phyloP scores from a whole-genome alignment of 2,113 vertebrate species.

The Hyperopisus bebe region DNA sequence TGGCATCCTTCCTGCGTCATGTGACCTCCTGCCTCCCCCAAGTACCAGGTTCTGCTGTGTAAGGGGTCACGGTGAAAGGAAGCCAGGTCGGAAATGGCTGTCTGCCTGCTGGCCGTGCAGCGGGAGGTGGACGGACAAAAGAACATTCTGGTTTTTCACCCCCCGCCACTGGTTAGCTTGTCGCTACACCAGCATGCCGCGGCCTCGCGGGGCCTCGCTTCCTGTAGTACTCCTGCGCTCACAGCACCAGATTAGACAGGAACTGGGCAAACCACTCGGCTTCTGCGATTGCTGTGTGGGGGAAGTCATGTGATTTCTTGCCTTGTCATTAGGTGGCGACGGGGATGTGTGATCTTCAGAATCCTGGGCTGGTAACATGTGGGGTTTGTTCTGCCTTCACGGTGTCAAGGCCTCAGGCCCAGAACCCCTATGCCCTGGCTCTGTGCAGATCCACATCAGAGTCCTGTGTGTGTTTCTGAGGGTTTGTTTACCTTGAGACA shows the following conservation, averaged over 20 bases:
- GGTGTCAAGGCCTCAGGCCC: background rate
- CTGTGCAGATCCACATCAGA: background rate
- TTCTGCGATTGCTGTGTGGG: background rate
- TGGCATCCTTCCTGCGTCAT: background rate
- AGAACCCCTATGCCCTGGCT: background rate
- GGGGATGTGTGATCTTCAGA: background rate
- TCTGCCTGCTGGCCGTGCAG: background rate
- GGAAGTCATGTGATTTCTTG: background rate
- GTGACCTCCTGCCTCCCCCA: background rate
- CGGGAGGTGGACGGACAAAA: background rate
- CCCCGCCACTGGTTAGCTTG: background rate
- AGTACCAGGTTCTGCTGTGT: background rate
- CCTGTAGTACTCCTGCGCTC: background rate
- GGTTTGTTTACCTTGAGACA: background rate
- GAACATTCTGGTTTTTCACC: background rate
- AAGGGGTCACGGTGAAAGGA: background rate
- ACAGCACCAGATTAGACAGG: background rate
- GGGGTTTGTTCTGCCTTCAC: background rate
- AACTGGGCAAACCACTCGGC: background rate
- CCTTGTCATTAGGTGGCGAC: background rate
- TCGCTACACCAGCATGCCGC: background rate
- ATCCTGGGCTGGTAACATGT: background rate
- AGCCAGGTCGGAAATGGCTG: background rate
- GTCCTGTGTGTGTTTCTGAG: background rate
- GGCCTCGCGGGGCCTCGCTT: background rate